Base-by-base conservation (phyloP, 2,888 invertebrate species). In the Sarcophaga subvicina region DNA sequence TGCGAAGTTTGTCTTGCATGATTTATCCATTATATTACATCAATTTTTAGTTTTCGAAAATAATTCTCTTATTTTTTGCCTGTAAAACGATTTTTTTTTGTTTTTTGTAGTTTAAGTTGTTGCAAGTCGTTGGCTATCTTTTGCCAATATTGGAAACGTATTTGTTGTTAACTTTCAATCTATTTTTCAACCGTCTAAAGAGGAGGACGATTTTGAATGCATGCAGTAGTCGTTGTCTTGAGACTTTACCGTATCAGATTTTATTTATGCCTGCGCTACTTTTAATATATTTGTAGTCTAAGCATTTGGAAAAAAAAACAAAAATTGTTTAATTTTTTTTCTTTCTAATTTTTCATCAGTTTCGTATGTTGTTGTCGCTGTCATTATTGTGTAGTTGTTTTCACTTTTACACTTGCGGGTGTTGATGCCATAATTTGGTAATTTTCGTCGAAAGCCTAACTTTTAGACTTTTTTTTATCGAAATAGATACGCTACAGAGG, bases 21-120 rank as follows among this genome's bases (percentile, higher is more conserved):
- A 88, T 88, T 88, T 86, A 88, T 88, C 88, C 85, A 85, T 88
- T 86, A 88, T 87, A 88, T 88, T 83, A 79, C 86, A 88, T 87
- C 87, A 86, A 72, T 86, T 83, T 78, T 22, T 63, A 76, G 63
- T 73, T 81, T 73, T 63, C 76, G 8, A 37, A 37, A 37, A 37
- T 6, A 37, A 37, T 37, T 37, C 37, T 37, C 10, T 37, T 10
- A 10, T 37, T 10, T 37, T 10, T 37, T 37, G 4, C 4, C 4
- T 5, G 27, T 27, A 27, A 27, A 27, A 27, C 27, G 4, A 27
- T 71, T 71, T 83, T 82, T 64, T 27, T 49, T 17, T 54, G 3
- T 37, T 75, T 67, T 67, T 60, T 72, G 37, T 17, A 45, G 59
- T 80, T 80, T 85, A 25, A 49, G 25, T 85, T 84, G 66, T 62